Evolutionary conservation across 1,140 invertebrate genomes (phyloP), one percentile per base, ranked within the genome.

Genomic region (Adoxophyes honmai): DNA sequence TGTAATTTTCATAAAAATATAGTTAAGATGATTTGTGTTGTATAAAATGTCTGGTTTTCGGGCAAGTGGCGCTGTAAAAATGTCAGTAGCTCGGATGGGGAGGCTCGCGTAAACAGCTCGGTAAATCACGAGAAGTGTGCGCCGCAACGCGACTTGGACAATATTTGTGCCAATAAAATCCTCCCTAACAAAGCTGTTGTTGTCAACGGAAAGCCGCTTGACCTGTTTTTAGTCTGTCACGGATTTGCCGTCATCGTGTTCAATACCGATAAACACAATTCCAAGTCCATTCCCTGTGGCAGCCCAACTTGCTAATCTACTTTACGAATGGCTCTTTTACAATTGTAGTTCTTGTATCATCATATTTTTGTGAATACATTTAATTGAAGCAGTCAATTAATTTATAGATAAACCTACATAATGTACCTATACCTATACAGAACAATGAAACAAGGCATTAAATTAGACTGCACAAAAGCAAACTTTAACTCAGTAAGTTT

Each of bases 151-250:
- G 66, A 75, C 80, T 81, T 78, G 70, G 69, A 78, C 78, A 81
- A 81, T 86, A 83, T 84, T 85, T 85, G 75, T 81, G 79, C 75
- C 81, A 86, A 84, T 85, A 86, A 81, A 83, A 84, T 77, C 70
- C 68, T 74, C 75, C 66, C 69, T 75, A 76, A 84, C 78, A 84
- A 83, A 81, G 78, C 75, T 82, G 76, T 84, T 84, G 78, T 82
- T 84, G 78, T 82, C 75, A 82, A 73, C 66, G 77, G 57, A 74
- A 73, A 75, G 73, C 74, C 71, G 71, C 59, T 69, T 77, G 78
- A 80, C 79, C 78, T 78, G 71, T 75, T 83, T 76, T 78, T 77
- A 75, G 70, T 76, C 68, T 75, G 67, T 75, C 66, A 71, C 56
- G 69, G 69, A 69, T 72, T 72, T 68, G 55, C 59, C 59, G 68